Conservation (phyloP, 2,888 invertebrate species). For the Agrochola macilenta region DNA sequence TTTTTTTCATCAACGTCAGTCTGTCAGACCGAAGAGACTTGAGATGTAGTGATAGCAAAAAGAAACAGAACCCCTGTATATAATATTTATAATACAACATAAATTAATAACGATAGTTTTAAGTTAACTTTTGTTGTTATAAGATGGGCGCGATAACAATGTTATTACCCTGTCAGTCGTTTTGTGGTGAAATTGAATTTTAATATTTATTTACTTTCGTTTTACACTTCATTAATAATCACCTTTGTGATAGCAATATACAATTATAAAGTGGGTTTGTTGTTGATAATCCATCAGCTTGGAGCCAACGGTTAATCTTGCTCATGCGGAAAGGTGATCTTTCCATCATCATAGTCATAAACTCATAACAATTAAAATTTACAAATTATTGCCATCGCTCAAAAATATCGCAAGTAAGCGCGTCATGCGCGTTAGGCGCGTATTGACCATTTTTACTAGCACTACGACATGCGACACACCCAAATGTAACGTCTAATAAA, state of each 20-base stretch:
- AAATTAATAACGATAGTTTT: slow-evolving; percentile 23
- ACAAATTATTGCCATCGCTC: not conserved
- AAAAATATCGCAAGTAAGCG: not conserved
- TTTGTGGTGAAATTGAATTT: slow-evolving; percentile 15
- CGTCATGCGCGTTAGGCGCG: not conserved
- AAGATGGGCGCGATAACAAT: slow-evolving; percentile 23
- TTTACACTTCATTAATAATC: slow-evolving; percentile 6
- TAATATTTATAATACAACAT: slow-evolving; percentile 21
- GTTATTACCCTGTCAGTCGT: slow-evolving; percentile 12
- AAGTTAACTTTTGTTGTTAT: slow-evolving; percentile 18
- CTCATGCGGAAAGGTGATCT: not conserved
- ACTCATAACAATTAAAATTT: not conserved
- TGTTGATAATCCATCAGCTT: not conserved
- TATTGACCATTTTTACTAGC: too few species aligned
- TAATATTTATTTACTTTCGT: slow-evolving; percentile 12
- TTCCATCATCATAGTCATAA: not conserved
- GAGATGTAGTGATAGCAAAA: slow-evolving; percentile 31
- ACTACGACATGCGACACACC: too few species aligned
- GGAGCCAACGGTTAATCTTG: not conserved
- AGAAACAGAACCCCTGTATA: slow-evolving; percentile 15
- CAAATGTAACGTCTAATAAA: not conserved
- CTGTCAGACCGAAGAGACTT: slow-evolving; percentile 24
- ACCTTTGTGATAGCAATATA: not conserved
- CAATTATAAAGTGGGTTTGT: slow-evolving; percentile 20
- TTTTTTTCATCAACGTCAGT: slow-evolving; percentile 32